phyloP scores from a whole-genome alignment of 2,888 invertebrate genomes.

The Drosophila prolongata region DNA sequence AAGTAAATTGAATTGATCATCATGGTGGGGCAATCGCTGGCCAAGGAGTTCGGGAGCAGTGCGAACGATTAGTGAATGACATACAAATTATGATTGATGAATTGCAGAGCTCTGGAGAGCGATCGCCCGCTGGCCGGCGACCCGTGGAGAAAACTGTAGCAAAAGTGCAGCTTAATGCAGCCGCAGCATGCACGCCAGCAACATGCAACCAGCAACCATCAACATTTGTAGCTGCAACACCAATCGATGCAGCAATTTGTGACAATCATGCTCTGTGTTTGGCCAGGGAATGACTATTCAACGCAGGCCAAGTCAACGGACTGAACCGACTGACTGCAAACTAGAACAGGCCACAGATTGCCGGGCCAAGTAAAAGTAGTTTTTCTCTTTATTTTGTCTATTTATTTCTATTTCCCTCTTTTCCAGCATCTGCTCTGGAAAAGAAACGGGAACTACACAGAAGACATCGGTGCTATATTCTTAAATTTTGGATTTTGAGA shows the following conservation, averaged over 20 bases:
- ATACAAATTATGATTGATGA: slow-evolving; percentile 76
- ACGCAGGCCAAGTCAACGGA: slow-evolving; percentile 22
- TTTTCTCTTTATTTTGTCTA: slow-evolving; percentile 22
- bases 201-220: slow-evolving; percentile 5
- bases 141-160: slow-evolving; percentile 72
- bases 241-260: slow-evolving; percentile 67
- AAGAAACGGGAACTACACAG: slow-evolving; percentile 23
- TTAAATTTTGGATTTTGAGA: too few relatives aligned
- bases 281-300: slow-evolving; percentile 38
- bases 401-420: slow-evolving; percentile 16
- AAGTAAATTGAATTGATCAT: slow-evolving; percentile 66
- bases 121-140: slow-evolving; percentile 53
- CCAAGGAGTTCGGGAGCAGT: slow-evolving; percentile 60
- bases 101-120: slow-evolving; percentile 52
- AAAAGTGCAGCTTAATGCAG: slow-evolving; percentile 55
- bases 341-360: slow-evolving; percentile 51
- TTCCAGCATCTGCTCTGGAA: slow-evolving; percentile 36
- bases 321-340: slow-evolving; percentile 32
- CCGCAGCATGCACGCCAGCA: slow-evolving; percentile 15
- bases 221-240: slow-evolving; percentile 34
- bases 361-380: slow-evolving; percentile 60
- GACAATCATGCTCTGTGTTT: slow-evolving; percentile 67
- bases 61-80: slow-evolving; percentile 71
- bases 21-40: slow-evolving; percentile 58
- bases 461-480: neutral